Conservation (phyloP, 2,888 invertebrate species). For the Cryptocheilus praepositus region DNA sequence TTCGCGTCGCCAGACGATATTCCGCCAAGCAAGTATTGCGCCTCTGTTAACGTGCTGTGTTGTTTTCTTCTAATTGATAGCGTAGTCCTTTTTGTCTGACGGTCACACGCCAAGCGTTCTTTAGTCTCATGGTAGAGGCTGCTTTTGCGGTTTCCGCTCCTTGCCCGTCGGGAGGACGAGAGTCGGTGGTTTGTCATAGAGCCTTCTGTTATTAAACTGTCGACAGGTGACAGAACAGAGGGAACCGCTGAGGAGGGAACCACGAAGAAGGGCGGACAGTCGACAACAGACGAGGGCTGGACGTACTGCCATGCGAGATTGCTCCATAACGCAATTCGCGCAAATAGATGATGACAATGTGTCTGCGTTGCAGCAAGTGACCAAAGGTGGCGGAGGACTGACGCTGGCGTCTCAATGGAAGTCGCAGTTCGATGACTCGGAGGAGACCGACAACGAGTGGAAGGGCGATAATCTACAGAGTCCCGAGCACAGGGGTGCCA, state of each 20-base stretch:
- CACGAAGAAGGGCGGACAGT: constrained; percentile 65
- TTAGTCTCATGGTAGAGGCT: too few species aligned
- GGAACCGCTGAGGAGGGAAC: constrained; percentile 70
- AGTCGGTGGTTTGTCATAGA: too few species aligned
- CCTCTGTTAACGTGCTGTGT: too few species aligned
- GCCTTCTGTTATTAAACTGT: neutral
- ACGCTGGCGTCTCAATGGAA: constrained; percentile 97
- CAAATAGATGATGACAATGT: constrained; percentile 95
- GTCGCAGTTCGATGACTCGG: constrained; percentile 96
- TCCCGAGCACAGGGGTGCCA: constrained; percentile 74
- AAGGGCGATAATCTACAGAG: constrained; percentile 83
- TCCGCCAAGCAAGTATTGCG: too few species aligned
- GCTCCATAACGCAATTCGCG: constrained; percentile 92
- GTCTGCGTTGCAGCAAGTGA: constrained; percentile 91
- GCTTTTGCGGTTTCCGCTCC: too few species aligned
- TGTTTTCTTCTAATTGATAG: too few species aligned
- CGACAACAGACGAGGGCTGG: constrained; percentile 69
- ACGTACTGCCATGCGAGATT: constrained; percentile 81
- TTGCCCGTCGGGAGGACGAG: too few species aligned
- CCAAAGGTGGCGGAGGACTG: constrained; percentile 88
- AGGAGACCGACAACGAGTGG: constrained; percentile 96
- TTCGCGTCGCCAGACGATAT: too few species aligned
- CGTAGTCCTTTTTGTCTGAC: too few species aligned
- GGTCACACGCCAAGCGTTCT: too few species aligned
- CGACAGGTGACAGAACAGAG: constrained; percentile 71